Evolutionary conservation across 2,888 invertebrate genomes (phyloP).

Genomic region (Xanthostigma xanthostigma): DNA sequence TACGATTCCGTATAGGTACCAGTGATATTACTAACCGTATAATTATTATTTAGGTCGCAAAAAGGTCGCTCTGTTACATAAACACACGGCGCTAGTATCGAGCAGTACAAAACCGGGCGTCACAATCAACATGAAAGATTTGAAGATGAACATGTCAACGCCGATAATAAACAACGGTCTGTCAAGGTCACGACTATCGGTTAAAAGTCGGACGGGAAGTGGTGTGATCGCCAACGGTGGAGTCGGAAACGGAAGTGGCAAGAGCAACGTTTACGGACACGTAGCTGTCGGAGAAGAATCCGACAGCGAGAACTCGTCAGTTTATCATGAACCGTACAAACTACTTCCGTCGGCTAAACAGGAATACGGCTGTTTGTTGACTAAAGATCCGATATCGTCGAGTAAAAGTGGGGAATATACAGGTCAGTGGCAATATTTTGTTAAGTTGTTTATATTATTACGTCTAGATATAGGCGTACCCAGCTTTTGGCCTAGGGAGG

Average conservation of each 20-base stretch:
- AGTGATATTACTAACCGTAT: too few species aligned
- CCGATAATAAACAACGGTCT: constrained; percentile 39
- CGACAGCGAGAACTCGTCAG: constrained; percentile 38
- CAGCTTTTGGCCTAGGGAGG: too few species aligned
- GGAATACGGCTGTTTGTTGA: constrained; percentile 34
- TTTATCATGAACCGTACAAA: constrained; percentile 41
- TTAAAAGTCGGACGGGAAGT: constrained; percentile 27
- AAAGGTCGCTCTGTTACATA: constrained; percentile 42
- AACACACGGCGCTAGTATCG: constrained; percentile 42
- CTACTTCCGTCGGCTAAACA: constrained; percentile 32
- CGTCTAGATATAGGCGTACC: too few species aligned
- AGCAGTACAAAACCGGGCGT: constrained; percentile 37
- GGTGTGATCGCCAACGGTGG: constrained; percentile 18
- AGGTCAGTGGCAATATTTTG: constrained; percentile 21
- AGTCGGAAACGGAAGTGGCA: constrained; percentile 26
- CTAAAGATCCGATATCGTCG: constrained; percentile 31
- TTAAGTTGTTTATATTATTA: not conserved
- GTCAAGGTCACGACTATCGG: constrained; percentile 32
- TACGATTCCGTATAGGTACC: not conserved
- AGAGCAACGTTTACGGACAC: constrained; percentile 31
- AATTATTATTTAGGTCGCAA: not conserved
- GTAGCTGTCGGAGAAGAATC: constrained; percentile 33
- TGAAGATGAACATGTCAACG: constrained; percentile 37
- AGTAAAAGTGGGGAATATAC: constrained; percentile 39
- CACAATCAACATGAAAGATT: constrained; percentile 42